Percentiles rank a stretch among this genome's conserved stretches.
These are phyloP conservation scores for Caenorhabditis sp. DNA, from an alignment of 2,888 invertebrate species.

Conservation along the genomic window DNA sequence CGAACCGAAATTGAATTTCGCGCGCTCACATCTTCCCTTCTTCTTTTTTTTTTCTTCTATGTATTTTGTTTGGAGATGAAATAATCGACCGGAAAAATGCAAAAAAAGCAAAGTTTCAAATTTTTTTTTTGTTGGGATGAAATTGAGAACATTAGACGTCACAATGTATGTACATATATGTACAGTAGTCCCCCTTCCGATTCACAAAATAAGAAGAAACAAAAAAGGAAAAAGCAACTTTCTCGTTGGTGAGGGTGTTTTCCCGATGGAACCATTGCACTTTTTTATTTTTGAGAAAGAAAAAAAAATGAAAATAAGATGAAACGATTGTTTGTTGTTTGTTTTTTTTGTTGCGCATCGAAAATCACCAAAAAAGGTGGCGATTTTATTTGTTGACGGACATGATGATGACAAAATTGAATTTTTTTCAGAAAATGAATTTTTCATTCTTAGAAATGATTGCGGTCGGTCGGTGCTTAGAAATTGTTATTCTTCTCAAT, in stretches of 20 bases:
- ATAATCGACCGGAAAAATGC: not conserved
- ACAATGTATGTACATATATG: too few relatives aligned
- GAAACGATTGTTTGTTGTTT: not conserved
- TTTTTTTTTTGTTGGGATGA: not conserved
- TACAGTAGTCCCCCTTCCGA: too few relatives aligned
- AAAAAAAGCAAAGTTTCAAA: not conserved
- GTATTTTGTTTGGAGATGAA: slow-evolving; percentile 1
- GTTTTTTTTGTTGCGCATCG: not conserved
- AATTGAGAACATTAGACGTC: too few relatives aligned
- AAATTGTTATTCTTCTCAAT: too few relatives aligned
- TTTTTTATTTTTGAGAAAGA: too few relatives aligned
- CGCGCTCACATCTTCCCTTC: slow-evolving; percentile 9
- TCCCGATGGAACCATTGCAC: not conserved
- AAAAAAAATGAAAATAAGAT: not conserved
- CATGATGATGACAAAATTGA: not conserved
- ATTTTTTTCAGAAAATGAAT: too few relatives aligned
- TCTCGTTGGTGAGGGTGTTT: not conserved
- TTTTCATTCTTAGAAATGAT: too few relatives aligned
- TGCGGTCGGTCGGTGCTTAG: too few relatives aligned
- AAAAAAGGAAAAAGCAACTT: not conserved
- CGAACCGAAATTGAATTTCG: slow-evolving; percentile 46
- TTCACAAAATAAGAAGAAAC: not conserved
- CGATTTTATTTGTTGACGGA: not conserved
- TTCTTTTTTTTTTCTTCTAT: slow-evolving; percentile 14
- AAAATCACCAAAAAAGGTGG: not conserved